Base-by-base conservation (phyloP, 2,888 invertebrate genomes). In the Netelia melanura region DNA sequence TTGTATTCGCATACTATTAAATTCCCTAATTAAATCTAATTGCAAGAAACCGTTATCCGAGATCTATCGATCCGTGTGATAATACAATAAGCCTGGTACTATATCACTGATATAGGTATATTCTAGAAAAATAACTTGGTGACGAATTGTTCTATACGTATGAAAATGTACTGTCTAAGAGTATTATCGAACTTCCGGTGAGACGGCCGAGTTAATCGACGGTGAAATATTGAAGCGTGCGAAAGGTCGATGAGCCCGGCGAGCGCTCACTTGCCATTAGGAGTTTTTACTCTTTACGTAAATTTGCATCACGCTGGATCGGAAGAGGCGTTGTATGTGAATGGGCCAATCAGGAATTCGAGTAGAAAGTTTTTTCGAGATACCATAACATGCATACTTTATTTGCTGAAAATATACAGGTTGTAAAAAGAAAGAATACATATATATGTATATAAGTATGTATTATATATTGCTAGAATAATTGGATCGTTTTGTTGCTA, bases 141-240 rank as follows among this genome's bases (percentile, higher is more conserved):
- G 48, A 48, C 14, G 48, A 48, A 14, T 48, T 48, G 14, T 67
- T 48, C 44, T 61, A 61, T 72, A 23, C 43, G 48, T 61, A 61
- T 21, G 25, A 72, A 48, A 52, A n/a, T 43, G 5, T 25, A 25
- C 44, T 43, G 11, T 54, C 11, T 52, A 38, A 62, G 14, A 70
- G 77, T 77, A 77, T 84, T 84, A 84, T 84, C 81, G 68, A 84
- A 84, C 77, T 77, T 81, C 84, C 84, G 71, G 54, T 52, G 62
- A 64, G 54, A 76, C 58, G 52, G 11, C 38, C 54, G 68, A 77
- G 71, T 81, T 84, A 78, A 84, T 84, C 77, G 84, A 81, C 77
- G 72, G 43, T 81, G 81, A 84, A 81, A 23, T 56, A 78, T 74
- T 14, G 30, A 54, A 70, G 30, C 1, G 30, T 67, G 14, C 62